Evolutionary conservation across 2,113 vertebrate species (phyloP).

Genomic region (Oriolus oriolus): DNA sequence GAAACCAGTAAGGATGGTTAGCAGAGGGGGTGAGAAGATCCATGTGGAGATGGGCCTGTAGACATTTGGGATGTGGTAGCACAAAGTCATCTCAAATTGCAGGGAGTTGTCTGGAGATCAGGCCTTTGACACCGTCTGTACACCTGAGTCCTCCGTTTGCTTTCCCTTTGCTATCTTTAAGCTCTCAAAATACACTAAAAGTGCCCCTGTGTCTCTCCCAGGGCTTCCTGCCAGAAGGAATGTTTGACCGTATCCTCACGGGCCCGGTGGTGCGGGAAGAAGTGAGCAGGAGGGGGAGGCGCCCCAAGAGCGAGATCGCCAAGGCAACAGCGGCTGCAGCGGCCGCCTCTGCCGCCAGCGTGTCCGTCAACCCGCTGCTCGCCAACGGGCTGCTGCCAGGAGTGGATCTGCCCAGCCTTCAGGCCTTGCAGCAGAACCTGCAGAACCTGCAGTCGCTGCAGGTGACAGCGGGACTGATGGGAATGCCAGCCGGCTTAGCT

Average conservation of each 20-base stretch:
- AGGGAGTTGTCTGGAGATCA: accelerated
- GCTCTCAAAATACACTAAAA: not conserved
- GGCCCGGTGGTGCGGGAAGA: constrained; percentile 96
- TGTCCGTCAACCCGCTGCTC: constrained; percentile 80
- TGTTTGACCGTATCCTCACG: constrained; percentile 96
- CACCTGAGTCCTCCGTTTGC: accelerated
- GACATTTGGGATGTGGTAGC: accelerated
- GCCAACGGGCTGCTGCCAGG: constrained; percentile 86
- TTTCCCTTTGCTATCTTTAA: not conserved
- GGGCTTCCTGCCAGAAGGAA: constrained; percentile 96
- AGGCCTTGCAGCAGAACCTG: constrained; percentile 95
- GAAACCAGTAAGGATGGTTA: not conserved
- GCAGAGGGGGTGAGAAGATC: not conserved
- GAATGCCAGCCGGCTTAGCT: constrained; percentile 83
- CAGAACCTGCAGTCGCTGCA: constrained; percentile 93
- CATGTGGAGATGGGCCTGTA: not conserved
- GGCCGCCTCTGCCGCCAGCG: constrained; percentile 47
- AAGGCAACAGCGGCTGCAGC: constrained; percentile 74
- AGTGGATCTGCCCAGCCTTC: constrained; percentile 89
- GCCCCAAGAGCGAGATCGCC: constrained; percentile 89
- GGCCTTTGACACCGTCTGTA: not conserved
- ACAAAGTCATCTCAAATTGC: not conserved
- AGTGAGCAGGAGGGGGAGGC: constrained; percentile 91
- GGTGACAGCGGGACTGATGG: constrained; percentile 90
- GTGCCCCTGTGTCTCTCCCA: constrained; percentile 12